Conservation (phyloP, 2,113 vertebrate species). For the Solenodon paradoxus region DNA sequence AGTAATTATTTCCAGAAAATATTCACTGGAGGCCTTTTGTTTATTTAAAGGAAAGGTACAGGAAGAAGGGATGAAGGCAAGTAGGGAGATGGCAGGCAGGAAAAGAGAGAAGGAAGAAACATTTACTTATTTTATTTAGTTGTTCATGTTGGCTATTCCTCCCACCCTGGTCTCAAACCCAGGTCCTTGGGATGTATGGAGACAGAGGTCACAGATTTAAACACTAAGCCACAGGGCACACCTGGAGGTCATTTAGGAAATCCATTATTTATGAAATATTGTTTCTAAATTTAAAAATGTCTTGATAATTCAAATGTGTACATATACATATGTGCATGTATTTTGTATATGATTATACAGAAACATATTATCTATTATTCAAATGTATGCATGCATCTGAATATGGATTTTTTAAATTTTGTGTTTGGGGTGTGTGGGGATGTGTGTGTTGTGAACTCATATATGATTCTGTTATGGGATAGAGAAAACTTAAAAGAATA, state of each 20-base stretch:
- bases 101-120: no score
- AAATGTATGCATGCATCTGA: background rate
- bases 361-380: background rate
- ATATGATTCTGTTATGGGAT: background rate
- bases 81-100: no score
- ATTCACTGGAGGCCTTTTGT: background rate
- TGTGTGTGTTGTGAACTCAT: background rate
- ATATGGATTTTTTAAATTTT: background rate
- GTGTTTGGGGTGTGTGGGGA: background rate
- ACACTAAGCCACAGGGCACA: no score
- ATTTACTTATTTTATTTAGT: no score
- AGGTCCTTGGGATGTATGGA: no score
- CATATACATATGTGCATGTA: background rate
- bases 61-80: no score
- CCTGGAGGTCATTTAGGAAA: no score
- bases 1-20: background rate
- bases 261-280: no score
- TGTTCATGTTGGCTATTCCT: no score
- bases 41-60: no score
- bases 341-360: background rate
- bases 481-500: slow-evolving; percentile 11
- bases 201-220: no score
- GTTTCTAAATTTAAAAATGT: background rate
- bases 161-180: no score
- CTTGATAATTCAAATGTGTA: slow-evolving; percentile 19